A percentile compares a stretch with the other conserved stretches of the same genome.
phyloP scores from a whole-genome alignment of 2,797 vertebrate genomes.

The Notamacropus eugenii region DNA sequence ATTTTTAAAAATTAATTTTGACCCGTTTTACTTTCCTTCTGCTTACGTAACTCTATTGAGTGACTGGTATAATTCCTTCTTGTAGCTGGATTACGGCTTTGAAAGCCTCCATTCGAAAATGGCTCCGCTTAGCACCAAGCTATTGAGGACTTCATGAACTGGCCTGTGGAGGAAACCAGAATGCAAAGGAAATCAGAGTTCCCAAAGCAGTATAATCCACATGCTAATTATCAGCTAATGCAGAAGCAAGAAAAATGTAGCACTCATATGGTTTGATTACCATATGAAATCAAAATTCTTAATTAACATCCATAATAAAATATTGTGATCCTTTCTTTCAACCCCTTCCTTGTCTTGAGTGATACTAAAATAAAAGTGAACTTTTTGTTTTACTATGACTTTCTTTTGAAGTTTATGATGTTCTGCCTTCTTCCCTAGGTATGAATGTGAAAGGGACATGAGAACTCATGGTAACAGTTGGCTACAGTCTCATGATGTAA shows the following conservation, averaged over 20 bases:
- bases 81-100: conserved; percentile 92
- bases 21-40: conserved; percentile 33
- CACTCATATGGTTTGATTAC: conserved; percentile 7
- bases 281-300: not conserved
- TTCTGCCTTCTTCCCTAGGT: not conserved
- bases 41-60: not conserved
- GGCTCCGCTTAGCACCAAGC: conserved; percentile 91
- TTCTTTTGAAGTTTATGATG: conserved; percentile 32
- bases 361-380: conserved; percentile 42
- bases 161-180: conserved; percentile 90
- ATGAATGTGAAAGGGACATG: not conserved
- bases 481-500: not conserved
- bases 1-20: conserved; percentile 33
- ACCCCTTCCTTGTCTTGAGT: not conserved
- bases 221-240: conserved; percentile 27
- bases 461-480: not conserved
- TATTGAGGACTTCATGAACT: conserved; percentile 91
- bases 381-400: conserved; percentile 43
- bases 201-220: not conserved
- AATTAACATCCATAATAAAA: not conserved
- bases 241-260: conserved; percentile 50
- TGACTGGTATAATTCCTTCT: conserved; percentile 65
- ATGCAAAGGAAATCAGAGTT: conserved; percentile 85
- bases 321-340: not conserved
- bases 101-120: conserved; percentile 91